phyloP scores from a whole-genome alignment of 2,888 invertebrate species.

The Synergus gifuensis region DNA sequence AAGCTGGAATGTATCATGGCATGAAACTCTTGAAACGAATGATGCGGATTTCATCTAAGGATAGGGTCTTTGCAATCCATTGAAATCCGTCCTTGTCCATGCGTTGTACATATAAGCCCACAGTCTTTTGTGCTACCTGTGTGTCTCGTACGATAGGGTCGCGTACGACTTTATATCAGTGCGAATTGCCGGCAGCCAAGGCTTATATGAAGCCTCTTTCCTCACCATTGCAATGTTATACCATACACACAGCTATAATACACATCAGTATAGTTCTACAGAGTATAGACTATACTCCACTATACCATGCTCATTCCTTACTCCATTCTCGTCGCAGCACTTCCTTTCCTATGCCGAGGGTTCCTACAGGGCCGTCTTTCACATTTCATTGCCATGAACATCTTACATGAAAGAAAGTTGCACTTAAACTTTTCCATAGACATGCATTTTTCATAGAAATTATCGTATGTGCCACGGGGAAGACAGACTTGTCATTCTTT shows the following conservation, averaged over 20 bases:
- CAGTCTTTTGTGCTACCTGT: constrained; percentile 24
- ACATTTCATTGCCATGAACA: constrained; percentile 32
- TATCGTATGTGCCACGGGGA: too few relatives aligned
- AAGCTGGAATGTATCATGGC: not conserved
- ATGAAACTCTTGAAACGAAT: constrained; percentile 22
- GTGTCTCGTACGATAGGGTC: constrained; percentile 15
- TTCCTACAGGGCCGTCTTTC: constrained; percentile 40
- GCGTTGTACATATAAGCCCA: not conserved
- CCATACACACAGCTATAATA: not conserved
- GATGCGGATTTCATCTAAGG: constrained; percentile 14
- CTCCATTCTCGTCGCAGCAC: constrained; percentile 31
- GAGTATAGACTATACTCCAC: constrained; percentile 7
- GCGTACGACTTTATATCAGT: constrained; percentile 51
- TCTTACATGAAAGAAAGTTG: constrained; percentile 12
- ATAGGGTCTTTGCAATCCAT: constrained; percentile 27
- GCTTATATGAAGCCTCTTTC: constrained; percentile 54
- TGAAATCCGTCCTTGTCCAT: constrained; percentile 24
- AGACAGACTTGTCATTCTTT: too few relatives aligned
- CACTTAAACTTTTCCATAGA: constrained; percentile 9
- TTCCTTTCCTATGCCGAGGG: constrained; percentile 32
- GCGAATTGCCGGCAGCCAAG: constrained; percentile 56
- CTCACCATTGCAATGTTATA: not conserved
- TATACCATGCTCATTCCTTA: constrained; percentile 34
- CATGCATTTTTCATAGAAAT: not conserved
- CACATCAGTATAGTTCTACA: constrained; percentile 3